Base-by-base conservation (phyloP, 2,113 vertebrate genomes). In the Oryzias melastigma region DNA sequence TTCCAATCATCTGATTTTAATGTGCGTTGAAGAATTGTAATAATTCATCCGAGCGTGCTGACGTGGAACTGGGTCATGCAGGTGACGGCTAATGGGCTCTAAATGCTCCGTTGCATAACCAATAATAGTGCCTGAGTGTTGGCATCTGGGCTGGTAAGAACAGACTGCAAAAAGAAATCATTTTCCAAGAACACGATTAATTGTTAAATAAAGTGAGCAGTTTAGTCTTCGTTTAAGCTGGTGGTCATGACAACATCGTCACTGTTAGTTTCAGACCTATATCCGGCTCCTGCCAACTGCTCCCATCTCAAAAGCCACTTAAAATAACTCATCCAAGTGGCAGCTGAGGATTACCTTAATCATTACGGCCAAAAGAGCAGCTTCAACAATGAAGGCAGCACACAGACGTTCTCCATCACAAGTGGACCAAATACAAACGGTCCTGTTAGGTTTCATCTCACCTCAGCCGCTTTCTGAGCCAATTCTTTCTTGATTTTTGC, bases 401-500 rank as follows among this genome's bases (percentile, higher is more conserved):
- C 58, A 19, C 20, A 52, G n/a, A 41, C 40, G 56, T 52, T 43
- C 50, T 17, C 45, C 3, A 22, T 45, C 13, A 57, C 5, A 49
- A 18, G 35, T 48, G 50, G 5, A 47, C 22, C 42, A 14, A 42
- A 7, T 45, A 5, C n/a, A 16, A 42, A 40, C 19, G 29, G 27
- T 24, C 50, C 55, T 1, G 19, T 6, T 7, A 27, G 1, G 53
- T 85, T 10, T 84, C 35, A 35, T 96, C 96, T 94, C 90, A 98
- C 97, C 94, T 94, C 92, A 69, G 92, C 92, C 0, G 95, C 96
- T 78, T 93, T 96, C 86, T 95, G 93, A 22, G 95, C 96, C 75
- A 98, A 42, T 83, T 99, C 97, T 41, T 94, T 95, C 83, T 97
- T 92, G 57, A 98, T 96, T 89, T 98, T 98, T 68, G 91, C 94